Evolutionary conservation across 2,113 vertebrate species (phyloP), one percentile per base, ranked within the genome.

Genomic region (Todiramphus saurophagus): DNA sequence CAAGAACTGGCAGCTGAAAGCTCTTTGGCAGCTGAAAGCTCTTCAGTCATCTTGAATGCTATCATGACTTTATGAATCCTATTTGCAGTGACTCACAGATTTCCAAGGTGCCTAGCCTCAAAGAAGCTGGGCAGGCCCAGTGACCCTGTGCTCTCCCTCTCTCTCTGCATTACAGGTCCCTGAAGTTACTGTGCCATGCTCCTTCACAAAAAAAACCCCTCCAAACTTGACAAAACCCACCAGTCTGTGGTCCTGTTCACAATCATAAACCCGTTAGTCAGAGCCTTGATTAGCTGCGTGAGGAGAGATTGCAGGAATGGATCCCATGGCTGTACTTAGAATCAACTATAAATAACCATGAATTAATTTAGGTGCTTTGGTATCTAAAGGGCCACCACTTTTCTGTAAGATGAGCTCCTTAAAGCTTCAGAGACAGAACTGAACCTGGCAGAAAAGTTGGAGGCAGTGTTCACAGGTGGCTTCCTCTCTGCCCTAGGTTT

Each of bases 251-350:
- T 44, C 28, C 63, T 68, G 25, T 7, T 35, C 60, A 28, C 39
- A 53, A 2, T 23, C 35, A 17, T 5, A 15, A 60, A 44, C 4
- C 46, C 24, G 0, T 3, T 7, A 37, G 37, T 44, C 0, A 1
- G 30, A 51, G 56, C 39, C 35, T 20, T 8, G 16, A 23, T 31
- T 5, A 83, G 11, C 67, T 64, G n/a, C 13, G 25, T 0, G 1
- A 72, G 41, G 53, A 50, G 33, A 58, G n/a, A 35, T 1, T 55
- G 44, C 23, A 56, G 53, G 39, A 18, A 1, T 62, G 64, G 51
- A 48, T 46, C 43, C 46, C 19, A 17, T 30, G 30, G 27, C n/a
- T 50, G 30, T 24, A n/a, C 16, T 53, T 60, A 13, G 46, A 76
- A 80, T 25, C 44, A 76, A 60, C 31, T 46, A 16, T 11, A 55